Conservation (phyloP, 2,113 vertebrate species). For the Forbesichthys papilliferus region DNA sequence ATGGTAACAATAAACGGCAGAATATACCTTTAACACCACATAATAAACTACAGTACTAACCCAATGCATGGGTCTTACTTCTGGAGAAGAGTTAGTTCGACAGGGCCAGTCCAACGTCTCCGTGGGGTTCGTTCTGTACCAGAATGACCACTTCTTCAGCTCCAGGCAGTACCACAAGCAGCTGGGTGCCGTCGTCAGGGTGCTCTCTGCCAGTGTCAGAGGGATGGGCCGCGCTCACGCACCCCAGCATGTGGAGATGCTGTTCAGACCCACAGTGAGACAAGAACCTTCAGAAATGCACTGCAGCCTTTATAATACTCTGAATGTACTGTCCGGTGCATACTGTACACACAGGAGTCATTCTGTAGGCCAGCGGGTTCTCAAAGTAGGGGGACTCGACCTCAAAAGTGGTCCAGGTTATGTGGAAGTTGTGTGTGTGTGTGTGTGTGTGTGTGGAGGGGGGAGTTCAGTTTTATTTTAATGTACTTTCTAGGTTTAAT, state of each 20-base stretch:
- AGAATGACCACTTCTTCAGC: constrained; percentile 61
- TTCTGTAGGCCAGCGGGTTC: too few species aligned
- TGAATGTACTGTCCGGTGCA: too few species aligned
- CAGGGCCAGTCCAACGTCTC: background rate
- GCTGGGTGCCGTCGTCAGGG: constrained; percentile 30
- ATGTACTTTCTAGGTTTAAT: too few species aligned
- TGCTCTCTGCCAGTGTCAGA: constrained; percentile 45
- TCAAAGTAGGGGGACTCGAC: too few species aligned
- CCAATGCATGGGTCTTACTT: background rate
- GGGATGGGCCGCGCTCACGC: background rate
- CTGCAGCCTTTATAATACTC: too few species aligned
- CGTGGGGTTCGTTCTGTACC: constrained; percentile 69
- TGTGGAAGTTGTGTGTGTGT: too few species aligned
- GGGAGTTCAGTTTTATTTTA: too few species aligned
- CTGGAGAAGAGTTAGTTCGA: background rate
- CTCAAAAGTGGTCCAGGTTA: too few species aligned
- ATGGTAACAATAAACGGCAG: too few species aligned
- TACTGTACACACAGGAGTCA: too few species aligned
- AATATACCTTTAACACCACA: too few species aligned
- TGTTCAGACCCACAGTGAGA: constrained; percentile 44
- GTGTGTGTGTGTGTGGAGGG: too few species aligned
- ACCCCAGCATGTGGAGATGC: constrained; percentile 35
- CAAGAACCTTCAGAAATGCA: background rate
- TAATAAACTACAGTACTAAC: background rate
- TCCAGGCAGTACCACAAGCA: constrained; percentile 18